Conservation (phyloP, 2,797 vertebrate species). For the Eupleurogrammus muticus region DNA sequence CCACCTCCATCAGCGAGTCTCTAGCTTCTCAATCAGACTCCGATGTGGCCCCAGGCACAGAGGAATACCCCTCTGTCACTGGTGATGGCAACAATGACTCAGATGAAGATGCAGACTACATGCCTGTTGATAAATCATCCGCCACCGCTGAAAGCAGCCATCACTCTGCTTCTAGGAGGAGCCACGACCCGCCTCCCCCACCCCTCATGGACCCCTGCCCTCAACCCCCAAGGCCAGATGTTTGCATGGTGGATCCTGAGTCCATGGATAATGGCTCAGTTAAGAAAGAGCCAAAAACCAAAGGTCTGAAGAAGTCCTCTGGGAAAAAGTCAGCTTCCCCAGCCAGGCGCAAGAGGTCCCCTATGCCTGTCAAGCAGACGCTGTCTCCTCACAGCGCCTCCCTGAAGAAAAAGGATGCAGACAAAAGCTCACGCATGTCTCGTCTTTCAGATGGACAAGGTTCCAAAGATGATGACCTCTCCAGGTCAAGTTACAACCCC, state of each 20-base stretch:
- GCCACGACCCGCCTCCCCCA: conserved; percentile 90
- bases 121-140: conserved; percentile 92
- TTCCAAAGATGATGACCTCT: conserved; percentile 89
- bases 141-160: conserved; percentile 81
- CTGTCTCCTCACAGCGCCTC: conserved; percentile 83
- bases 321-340: conserved; percentile 92
- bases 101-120: conserved; percentile 94
- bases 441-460: conserved; percentile 84
- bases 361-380: conserved; percentile 88
- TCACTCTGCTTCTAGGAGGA: conserved; percentile 82
- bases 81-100: conserved; percentile 94
- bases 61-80: conserved; percentile 92
- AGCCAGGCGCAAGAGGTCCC: conserved; percentile 90
- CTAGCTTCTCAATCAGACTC: conserved; percentile 96
- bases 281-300: conserved; percentile 93
- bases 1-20: conserved; percentile 95
- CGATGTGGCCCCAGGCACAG: conserved; percentile 91
- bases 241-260: conserved; percentile 98
- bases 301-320: conserved; percentile 87
- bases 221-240: conserved; percentile 91
- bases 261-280: conserved; percentile 83
- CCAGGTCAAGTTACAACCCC: conserved; percentile 87
- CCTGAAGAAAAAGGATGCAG: conserved; percentile 88
- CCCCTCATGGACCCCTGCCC: conserved; percentile 91
- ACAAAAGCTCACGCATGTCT: conserved; percentile 86